These are phyloP conservation scores for Eremophila alpestris DNA, from an alignment of 2,797 vertebrate genomes.

Conservation along the genomic window DNA sequence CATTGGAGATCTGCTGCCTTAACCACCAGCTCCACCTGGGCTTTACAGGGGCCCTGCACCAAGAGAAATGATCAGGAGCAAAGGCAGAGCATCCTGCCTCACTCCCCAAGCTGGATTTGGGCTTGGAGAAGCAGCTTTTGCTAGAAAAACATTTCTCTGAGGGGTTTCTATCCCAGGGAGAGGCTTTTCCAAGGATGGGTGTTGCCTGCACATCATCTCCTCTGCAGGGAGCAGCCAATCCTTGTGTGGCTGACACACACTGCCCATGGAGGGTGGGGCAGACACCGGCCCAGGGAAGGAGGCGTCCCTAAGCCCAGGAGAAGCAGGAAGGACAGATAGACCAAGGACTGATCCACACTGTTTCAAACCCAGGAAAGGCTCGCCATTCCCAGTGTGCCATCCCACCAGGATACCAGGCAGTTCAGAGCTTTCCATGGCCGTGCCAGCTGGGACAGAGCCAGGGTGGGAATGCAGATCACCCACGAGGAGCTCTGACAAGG, in stretches of 20 bases:
- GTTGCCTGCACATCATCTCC: not conserved
- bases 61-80: accelerated
- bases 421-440: not conserved
- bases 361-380: not conserved
- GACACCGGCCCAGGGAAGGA: not conserved
- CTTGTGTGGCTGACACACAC: accelerated
- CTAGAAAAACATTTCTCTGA: not conserved
- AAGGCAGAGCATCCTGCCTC: not conserved
- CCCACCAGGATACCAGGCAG: not conserved
- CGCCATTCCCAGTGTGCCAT: accelerated
- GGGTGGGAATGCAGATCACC: not conserved
- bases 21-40: not conserved
- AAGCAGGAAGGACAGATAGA: not conserved
- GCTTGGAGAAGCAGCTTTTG: not conserved
- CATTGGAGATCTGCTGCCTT: not conserved
- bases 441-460: not conserved
- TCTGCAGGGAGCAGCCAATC: not conserved
- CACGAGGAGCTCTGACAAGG: accelerated
- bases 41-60: not conserved
- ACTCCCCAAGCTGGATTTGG: not conserved
- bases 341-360: accelerated
- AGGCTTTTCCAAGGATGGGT: not conserved
- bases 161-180: not conserved
- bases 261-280: not conserved
- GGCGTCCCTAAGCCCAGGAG: accelerated